phyloP scores from a whole-genome alignment of 2,888 invertebrate species.

The Tigriopus californicus region DNA sequence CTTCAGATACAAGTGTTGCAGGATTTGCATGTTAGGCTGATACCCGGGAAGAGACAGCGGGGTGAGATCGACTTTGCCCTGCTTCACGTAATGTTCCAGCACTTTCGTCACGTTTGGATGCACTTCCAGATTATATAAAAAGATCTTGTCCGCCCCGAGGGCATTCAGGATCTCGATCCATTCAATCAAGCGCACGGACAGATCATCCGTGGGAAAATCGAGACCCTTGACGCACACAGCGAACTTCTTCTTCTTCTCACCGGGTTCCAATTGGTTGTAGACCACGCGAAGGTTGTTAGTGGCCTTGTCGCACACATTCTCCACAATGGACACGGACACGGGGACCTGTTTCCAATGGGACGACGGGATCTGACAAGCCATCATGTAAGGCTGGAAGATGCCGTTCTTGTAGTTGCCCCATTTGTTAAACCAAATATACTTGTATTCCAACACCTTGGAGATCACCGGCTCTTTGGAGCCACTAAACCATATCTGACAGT shows the following conservation, averaged over 20 bases:
- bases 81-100: constrained; percentile 40
- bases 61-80: constrained; percentile 51
- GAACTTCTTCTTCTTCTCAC: constrained; percentile 47
- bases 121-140: constrained; percentile 63
- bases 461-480: constrained; percentile 55
- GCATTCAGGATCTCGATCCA: constrained; percentile 77
- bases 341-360: constrained; percentile 37
- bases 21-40: constrained; percentile 69
- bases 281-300: constrained; percentile 66
- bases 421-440: constrained; percentile 81
- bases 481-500: constrained; percentile 77
- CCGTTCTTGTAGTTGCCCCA: constrained; percentile 86
- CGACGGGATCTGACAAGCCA: constrained; percentile 67
- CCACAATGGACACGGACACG: constrained; percentile 65
- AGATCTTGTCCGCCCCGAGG: constrained; percentile 75
- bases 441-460: constrained; percentile 52
- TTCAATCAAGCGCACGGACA: constrained; percentile 71
- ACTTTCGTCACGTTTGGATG: constrained; percentile 75
- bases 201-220: constrained; percentile 75
- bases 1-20: constrained; percentile 70
- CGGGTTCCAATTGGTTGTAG: constrained; percentile 45
- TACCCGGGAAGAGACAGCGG: constrained; percentile 69
- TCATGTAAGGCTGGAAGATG: constrained; percentile 72
- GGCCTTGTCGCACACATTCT: constrained; percentile 62
- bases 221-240: constrained; percentile 85